Conservation (phyloP, 2,113 vertebrate species). For the Orientallactaga bullata region DNA sequence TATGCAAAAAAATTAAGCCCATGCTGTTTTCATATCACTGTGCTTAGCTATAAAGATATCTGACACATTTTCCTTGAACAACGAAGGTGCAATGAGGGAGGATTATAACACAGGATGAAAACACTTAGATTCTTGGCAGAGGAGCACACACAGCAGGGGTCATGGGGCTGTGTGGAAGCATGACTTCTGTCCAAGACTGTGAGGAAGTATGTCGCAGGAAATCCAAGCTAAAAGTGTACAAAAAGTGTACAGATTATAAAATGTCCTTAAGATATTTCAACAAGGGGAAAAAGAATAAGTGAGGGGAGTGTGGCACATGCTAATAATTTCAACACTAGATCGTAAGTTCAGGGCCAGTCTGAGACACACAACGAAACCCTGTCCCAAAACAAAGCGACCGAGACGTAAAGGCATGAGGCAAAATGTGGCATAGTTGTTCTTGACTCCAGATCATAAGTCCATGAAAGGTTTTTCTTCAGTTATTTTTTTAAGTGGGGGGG, state of each 20-base stretch:
- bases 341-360: background rate
- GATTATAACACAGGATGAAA: background rate
- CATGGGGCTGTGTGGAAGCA: background rate
- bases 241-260: fast-evolving
- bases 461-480: background rate
- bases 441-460: background rate
- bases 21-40: background rate
- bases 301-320: no score
- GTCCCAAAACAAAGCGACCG: background rate
- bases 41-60: background rate
- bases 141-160: background rate
- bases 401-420: background rate
- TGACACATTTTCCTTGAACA: background rate
- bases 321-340: background rate
- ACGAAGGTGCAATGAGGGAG: background rate
- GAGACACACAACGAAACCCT: background rate
- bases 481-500: no score
- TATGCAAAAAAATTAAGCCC: background rate
- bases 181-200: background rate
- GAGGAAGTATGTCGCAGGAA: background rate
- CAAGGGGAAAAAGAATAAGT: no score
- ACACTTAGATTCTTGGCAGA: background rate
- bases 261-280: background rate
- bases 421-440: background rate
- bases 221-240: background rate